phyloP scores from a whole-genome alignment of 2,797 vertebrate species.

The Gallirallus australis region DNA sequence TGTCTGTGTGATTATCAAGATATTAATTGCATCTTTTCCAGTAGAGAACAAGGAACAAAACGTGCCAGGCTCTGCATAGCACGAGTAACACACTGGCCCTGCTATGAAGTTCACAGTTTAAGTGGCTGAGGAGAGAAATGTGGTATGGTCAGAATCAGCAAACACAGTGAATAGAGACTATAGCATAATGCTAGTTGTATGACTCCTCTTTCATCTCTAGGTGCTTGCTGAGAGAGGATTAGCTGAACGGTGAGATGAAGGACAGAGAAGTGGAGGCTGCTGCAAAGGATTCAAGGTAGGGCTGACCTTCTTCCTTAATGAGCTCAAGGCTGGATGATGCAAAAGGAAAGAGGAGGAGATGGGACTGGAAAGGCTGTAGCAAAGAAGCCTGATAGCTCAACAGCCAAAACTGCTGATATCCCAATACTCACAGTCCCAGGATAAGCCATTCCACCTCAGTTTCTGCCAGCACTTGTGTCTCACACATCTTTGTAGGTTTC shows the following conservation, averaged over 20 bases:
- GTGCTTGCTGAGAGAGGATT: background rate
- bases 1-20: background rate
- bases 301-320: background rate
- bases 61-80: background rate
- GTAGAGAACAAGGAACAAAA: background rate
- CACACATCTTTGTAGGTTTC: background rate
- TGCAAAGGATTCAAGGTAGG: background rate
- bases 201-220: background rate
- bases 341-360: background rate
- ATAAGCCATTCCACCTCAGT: background rate
- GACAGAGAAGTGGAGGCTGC: background rate
- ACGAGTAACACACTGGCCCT: background rate
- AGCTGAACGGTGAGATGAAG: background rate
- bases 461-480: background rate
- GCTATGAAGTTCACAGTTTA: background rate
- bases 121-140: background rate
- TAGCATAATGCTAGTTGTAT: background rate
- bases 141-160: background rate
- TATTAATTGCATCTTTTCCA: background rate
- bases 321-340: background rate
- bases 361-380: background rate
- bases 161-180: background rate
- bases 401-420: background rate
- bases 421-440: background rate
- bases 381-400: background rate